A percentile compares a stretch with the other conserved stretches of the same genome.
phyloP scores from a whole-genome alignment of 2,113 vertebrate species.

The Tretioscincus oriximinensis region DNA sequence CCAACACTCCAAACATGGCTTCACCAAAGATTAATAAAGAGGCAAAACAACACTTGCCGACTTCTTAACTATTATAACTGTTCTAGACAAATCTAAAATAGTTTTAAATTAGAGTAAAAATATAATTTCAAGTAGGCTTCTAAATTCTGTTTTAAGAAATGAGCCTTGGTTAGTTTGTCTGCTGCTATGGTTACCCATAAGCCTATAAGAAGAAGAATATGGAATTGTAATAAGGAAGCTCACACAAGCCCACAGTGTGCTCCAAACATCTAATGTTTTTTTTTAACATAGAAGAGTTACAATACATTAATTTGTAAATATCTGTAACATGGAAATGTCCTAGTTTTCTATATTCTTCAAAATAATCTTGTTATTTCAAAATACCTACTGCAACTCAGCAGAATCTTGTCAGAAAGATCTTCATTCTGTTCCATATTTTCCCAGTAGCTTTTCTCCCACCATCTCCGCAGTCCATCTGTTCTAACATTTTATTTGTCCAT shows the following conservation, averaged over 20 bases:
- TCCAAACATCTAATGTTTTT: not conserved
- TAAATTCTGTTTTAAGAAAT: not conserved
- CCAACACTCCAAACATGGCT: no score
- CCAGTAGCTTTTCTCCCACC: constrained; percentile 2
- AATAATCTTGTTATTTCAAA: not conserved
- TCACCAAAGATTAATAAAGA: no score
- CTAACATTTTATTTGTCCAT: constrained; percentile 14
- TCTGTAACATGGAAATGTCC: not conserved
- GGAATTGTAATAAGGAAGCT: no score
- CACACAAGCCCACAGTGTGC: not conserved
- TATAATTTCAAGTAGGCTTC: not conserved
- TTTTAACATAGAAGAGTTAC: not conserved
- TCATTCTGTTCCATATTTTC: constrained; percentile 15
- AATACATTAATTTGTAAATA: not conserved
- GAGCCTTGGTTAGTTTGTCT: not conserved
- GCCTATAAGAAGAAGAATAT: not conserved
- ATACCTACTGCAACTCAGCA: constrained; percentile 21
- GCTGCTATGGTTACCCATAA: not conserved
- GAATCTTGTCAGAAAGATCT: not conserved
- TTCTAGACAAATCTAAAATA: no score
- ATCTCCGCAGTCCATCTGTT: constrained; percentile 23
- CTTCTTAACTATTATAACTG: no score
- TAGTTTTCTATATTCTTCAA: not conserved
- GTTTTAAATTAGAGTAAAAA: not conserved
- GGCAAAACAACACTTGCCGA: no score